Evolutionary conservation across 2,113 vertebrate species (phyloP).

Genomic region (Pyxicephalus adspersus): DNA sequence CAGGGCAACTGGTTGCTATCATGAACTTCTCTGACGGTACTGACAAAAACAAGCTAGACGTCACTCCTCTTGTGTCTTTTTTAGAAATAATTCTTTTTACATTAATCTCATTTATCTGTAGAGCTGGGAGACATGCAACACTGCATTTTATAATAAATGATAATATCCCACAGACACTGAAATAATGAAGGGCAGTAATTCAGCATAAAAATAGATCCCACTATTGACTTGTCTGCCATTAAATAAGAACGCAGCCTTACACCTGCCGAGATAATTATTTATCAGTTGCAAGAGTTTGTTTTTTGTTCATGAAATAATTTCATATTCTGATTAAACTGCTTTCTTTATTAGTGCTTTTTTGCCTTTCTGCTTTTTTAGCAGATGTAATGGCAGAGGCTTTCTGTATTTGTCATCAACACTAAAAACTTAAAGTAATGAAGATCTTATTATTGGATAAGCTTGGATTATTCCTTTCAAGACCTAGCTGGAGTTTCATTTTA

Average conservation of each 20-base stretch:
- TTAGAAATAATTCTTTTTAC: constrained; percentile 2
- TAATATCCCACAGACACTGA: constrained; percentile 35
- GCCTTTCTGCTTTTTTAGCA: not conserved
- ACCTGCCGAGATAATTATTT: constrained; percentile 44
- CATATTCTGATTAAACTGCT: constrained; percentile 8
- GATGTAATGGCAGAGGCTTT: not conserved
- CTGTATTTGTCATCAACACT: no score
- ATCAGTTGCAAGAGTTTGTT: constrained; percentile 4
- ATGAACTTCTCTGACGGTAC: no score
- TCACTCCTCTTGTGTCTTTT: not conserved
- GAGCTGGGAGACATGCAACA: constrained; percentile 34
- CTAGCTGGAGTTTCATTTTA: no score
- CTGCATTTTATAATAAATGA: constrained; percentile 36
- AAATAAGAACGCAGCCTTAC: not conserved
- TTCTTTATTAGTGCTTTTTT: not conserved
- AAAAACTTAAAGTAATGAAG: no score
- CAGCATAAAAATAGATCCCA: constrained; percentile 36
- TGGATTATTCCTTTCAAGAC: no score
- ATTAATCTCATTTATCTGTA: constrained; percentile 37
- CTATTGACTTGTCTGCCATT: constrained; percentile 35
- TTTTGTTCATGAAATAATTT: constrained; percentile 38
- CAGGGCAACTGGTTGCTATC: no score
- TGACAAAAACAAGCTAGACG: not conserved
- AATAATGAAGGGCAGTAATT: constrained; percentile 29
- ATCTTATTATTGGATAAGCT: no score